Conservation (phyloP, 2,888 invertebrate genomes). For the Lasioglossum morio region DNA sequence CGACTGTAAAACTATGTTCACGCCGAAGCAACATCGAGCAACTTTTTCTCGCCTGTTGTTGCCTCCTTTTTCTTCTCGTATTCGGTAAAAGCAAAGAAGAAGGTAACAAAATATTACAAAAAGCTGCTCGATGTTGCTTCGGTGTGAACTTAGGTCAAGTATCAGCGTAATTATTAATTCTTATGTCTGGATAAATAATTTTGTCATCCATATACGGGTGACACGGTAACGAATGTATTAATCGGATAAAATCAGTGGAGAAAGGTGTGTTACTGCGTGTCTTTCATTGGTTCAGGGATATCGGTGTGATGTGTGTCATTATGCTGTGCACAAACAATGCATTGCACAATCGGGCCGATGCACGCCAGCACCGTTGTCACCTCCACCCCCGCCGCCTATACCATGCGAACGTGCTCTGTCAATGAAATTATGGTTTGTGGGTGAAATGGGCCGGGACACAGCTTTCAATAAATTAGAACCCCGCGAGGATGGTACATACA, state of each 20-base stretch:
- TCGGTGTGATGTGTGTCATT: constrained; percentile 92
- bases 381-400: constrained; percentile 86
- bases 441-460: constrained; percentile 93
- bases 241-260: background rate
- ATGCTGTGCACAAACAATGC: constrained; percentile 95
- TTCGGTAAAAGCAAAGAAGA: background rate
- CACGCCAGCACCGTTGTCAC: constrained; percentile 86
- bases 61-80: background rate
- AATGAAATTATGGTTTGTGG: constrained; percentile 89
- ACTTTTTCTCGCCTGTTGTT: too few species aligned
- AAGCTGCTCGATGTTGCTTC: background rate
- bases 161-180: background rate
- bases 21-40: background rate
- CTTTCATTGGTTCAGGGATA: constrained; percentile 89
- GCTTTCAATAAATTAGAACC: constrained; percentile 91
- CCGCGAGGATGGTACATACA: constrained; percentile 94
- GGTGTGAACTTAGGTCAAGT: background rate
- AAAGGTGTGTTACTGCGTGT: background rate
- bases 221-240: background rate
- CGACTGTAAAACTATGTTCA: background rate
- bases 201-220: background rate
- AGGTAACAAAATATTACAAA: background rate
- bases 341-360: constrained; percentile 92
- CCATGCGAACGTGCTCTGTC: constrained; percentile 86
- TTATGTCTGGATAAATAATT: background rate